Percentiles rank a stretch among this genome's conserved stretches.
These are phyloP conservation scores for Cephus spinipes DNA, from an alignment of 2,888 invertebrate genomes.

Conservation along the genomic window DNA sequence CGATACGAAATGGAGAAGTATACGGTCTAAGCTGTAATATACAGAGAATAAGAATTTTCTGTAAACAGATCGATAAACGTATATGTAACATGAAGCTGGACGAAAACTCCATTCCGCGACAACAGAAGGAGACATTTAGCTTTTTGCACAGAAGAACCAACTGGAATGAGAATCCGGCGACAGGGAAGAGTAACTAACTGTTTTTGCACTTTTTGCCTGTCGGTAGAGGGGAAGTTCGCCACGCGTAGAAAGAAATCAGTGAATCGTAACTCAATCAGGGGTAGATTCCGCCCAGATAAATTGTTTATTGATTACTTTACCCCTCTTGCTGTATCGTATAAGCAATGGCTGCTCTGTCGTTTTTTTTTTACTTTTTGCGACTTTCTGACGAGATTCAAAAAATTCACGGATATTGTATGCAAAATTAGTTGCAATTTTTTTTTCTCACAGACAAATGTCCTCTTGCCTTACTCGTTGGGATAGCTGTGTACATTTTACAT, in stretches of 20 bases:
- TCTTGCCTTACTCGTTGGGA: not conserved
- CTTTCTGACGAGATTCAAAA: not conserved
- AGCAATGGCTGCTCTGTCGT: not conserved
- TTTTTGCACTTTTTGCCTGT: conserved; percentile 19
- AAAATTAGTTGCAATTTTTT: not conserved
- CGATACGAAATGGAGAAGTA: not conserved
- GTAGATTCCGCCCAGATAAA: conserved; percentile 24
- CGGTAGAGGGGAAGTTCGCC: conserved; percentile 8
- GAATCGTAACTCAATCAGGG: conserved; percentile 27
- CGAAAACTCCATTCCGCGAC: not conserved
- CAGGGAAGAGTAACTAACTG: conserved; percentile 18
- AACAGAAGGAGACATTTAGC: not conserved
- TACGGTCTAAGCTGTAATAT: not conserved
- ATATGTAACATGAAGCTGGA: not conserved
- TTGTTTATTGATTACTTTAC: conserved; percentile 25
- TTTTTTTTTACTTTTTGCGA: not conserved
- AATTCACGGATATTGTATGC: not conserved
- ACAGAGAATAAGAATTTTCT: not conserved
- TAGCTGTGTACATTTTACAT: not conserved
- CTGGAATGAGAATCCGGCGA: conserved; percentile 19
- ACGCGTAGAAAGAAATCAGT: conserved; percentile 23
- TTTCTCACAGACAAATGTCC: not conserved
- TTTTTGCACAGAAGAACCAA: not conserved
- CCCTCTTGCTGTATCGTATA: conserved; percentile 2
- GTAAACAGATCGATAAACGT: not conserved